A percentile compares a stretch with the other conserved stretches of the same genome.
Conservation (phyloP, 2,113 vertebrate species). For the Neopipo cinnamomea region DNA sequence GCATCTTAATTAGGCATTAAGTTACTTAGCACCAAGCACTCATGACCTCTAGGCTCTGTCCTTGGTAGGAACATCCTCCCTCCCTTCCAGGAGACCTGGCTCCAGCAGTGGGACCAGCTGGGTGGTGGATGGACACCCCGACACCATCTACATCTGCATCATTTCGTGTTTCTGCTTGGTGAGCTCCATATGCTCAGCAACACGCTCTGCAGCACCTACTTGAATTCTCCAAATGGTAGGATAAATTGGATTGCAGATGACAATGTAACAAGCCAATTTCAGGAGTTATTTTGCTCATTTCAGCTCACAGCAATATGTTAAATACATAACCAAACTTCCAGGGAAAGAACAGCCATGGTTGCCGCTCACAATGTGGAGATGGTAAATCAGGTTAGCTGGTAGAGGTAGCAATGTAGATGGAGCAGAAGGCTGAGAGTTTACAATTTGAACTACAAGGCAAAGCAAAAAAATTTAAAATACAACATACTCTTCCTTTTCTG, state of each 20-base stretch:
- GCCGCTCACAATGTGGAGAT: background rate
- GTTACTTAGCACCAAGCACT: background rate
- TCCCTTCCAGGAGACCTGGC: background rate
- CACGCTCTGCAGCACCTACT: background rate
- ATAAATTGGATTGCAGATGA: background rate
- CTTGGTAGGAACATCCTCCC: background rate
- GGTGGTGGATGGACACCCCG: background rate
- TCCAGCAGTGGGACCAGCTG: fast-evolving
- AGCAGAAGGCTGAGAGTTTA: background rate
- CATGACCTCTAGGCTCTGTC: background rate
- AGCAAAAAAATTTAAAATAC: background rate
- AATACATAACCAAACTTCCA: background rate
- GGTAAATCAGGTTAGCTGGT: background rate
- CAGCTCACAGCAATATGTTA: background rate
- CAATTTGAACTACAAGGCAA: background rate
- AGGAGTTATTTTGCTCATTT: background rate
- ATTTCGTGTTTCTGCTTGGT: background rate
- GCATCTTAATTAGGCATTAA: background rate
- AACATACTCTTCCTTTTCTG: background rate
- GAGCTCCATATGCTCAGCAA: background rate
- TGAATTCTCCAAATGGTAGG: background rate
- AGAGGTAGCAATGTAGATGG: background rate
- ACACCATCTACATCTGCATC: background rate
- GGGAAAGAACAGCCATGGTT: background rate
- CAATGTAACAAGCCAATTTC: background rate